Evolutionary conservation across 2,797 vertebrate genomes (phyloP), one percentile per base, ranked within the genome.

Genomic region (Takifugu ocellatus): DNA sequence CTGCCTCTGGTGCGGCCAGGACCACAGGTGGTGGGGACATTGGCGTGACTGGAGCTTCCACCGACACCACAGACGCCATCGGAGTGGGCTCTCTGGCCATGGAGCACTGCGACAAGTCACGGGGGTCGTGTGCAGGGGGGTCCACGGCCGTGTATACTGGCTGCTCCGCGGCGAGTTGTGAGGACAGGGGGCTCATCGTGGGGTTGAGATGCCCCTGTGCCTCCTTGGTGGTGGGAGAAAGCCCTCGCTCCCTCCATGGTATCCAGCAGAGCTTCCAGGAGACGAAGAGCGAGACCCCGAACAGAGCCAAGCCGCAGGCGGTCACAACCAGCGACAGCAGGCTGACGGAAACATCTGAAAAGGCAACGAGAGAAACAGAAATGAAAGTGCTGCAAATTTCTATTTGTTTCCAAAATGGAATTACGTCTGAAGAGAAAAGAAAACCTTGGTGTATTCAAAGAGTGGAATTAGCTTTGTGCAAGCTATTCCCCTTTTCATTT

Each of bases 201-300:
- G 88, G 87, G 49, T 89, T 88, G 47, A 88, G 79, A 81, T 88
- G 89, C 51, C 87, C 84, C 0, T 89, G 85, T 70, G 88, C 82
- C 70, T 95, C 94, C 89, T 96, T 97, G 90, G 60, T 91, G 50
- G 90, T 91, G 54, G 93, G 93, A 0, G 92, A 92, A 51, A 94
- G 79, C 26, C 91, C 93, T 55, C 92, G 91, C 78, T 99, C 96
- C 78, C 96, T 91, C 97, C 97, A 99, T 51, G 97, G 97, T 88
- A 99, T 95, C 97, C 97, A 99, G 82, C 96, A 99, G 72, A 99
- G 93, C 81, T 99, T 99, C 97, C 97, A 99, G 65, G 97, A 98
- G 45, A 99, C 97, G 46, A 99, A 99, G 51, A 99, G 93, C 55
- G 97, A 99, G 44, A 98, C 97, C 0, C 95, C 95, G 49, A 99